These are phyloP conservation scores for Drosophila sp. DNA, from an alignment of 1,140 invertebrate species.

Conservation along the genomic window DNA sequence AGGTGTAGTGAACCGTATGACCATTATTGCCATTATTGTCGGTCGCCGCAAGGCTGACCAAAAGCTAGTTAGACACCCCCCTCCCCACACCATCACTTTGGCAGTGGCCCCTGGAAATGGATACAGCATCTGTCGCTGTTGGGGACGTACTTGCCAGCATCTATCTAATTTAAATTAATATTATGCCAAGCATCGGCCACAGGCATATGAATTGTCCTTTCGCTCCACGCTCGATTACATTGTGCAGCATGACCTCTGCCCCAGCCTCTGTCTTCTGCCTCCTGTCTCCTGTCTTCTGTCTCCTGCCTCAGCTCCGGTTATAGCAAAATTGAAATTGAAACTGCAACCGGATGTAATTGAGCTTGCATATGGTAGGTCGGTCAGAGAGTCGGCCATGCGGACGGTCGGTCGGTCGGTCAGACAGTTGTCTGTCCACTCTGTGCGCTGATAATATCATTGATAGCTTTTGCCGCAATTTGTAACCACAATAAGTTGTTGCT, in stretches of 20 bases:
- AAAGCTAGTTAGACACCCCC: slow-evolving; percentile 10
- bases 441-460: slow-evolving; percentile 77
- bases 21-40: slow-evolving; percentile 43
- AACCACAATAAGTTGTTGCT: slow-evolving; percentile 79
- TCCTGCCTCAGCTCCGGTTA: slow-evolving; percentile 22
- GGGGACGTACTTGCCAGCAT: slow-evolving; percentile 34
- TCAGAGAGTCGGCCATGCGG: slow-evolving; percentile 9
- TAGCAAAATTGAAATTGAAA: slow-evolving; percentile 81
- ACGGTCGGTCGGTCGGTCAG: slow-evolving; percentile 1
- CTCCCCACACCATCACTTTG: no score
- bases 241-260: slow-evolving; percentile 18
- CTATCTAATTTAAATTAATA: slow-evolving; percentile 81
- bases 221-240: slow-evolving; percentile 12
- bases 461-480: slow-evolving; percentile 78
- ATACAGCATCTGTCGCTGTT: slow-evolving; percentile 9
- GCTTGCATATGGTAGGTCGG: slow-evolving; percentile 63
- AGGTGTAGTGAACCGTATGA: slow-evolving; percentile 34
- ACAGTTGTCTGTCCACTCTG: slow-evolving; percentile 16
- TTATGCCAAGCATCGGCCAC: slow-evolving; percentile 70
- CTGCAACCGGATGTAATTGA: slow-evolving; percentile 82
- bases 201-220: slow-evolving; percentile 55
- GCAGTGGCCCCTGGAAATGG: background rate
- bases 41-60: slow-evolving; percentile 27
- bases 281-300: background rate
- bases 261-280: background rate